Evolutionary conservation across 92 coral and sea anemone genomes (phyloP), one percentile per base, ranked within the genome.

Genomic region (Paramuricea clavata): DNA sequence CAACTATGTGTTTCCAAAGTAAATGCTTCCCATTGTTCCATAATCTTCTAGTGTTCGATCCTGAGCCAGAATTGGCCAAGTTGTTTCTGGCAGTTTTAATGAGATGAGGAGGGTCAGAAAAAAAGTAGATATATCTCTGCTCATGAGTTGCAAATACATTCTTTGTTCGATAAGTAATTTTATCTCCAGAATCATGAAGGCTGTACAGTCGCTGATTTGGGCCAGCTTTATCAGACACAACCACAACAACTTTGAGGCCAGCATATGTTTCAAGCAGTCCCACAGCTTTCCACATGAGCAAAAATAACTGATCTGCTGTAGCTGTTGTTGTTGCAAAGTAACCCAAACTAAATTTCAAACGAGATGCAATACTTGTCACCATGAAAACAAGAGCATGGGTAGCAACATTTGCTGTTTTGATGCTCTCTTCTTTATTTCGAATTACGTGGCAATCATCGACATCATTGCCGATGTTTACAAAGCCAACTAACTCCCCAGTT

Each of bases 301-400:
- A 23, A 15, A 72, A 36, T 30, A 72, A 43, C 27, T 72, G 78
- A 72, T 41, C 78, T 34, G 78, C 78, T n/a, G 78, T 41, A 72
- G 78, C 78, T 72, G 78, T 72, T 17, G 47, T 72, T 36, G 56
- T 19, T 71, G 36, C 22, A 12, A 81, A 87, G 74, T 85, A 80
- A 27, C 68, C 68, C 15, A 60, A 60, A 60, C 68, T 60, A 19
- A 60, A 60, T 31, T 60, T 60, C 23, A 60, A 60, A 30, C 68
- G 32, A 60, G 68, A 8, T 19, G 68, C 68, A 60, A 60, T 60
- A 19, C 68, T 60, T 60, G 68, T 60, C 23, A 60, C 68, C 68
- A 60, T 60, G 28, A 60, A 60, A 60, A 60, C 30, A 60, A 60
- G 68, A 60, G 68, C 68, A 60, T 60, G 68, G 28, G 31, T 60